Base-by-base conservation (phyloP, 2,797 vertebrate species). In the Harpagifer antarcticus region DNA sequence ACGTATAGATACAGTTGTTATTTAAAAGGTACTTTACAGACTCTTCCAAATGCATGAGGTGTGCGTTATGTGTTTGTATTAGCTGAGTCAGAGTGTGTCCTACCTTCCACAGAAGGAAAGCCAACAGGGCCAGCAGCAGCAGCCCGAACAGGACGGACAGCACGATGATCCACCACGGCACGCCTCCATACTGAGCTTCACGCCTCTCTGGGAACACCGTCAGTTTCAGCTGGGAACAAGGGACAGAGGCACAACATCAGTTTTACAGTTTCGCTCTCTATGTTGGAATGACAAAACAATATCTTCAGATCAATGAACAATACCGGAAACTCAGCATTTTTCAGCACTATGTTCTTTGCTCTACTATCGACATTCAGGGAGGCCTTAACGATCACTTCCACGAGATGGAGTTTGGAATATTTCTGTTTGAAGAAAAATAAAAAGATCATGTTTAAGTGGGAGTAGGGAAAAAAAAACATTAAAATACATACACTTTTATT, bases 51-150 rank as follows among this genome's bases (percentile, higher is more conserved):
- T 16, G 16, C 20, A 33, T 61, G 14, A 27, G 17, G 0, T 62
- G 11, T 16, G n/a, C 20, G 48, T 10, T 52, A 5, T 65, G 12
- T 47, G 43, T 59, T 57, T 67, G 54, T 6, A 16, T 15, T n/a
- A 56, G 68, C 50, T 40, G 44, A 15, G 42, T 27, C 13, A 40
- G 9, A 54, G 20, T 15, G 27, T 61, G 4, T 63, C 95, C 93
- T 93, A 99, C 98, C 97, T 99, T 99, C 97, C 97, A 99, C 5
- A 99, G 93, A 67, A 99, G 90, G 90, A 98, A 97, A 47, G 96
- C 95, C 89, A 99, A 72, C 0, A 99, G 89, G 5, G 89, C 96
- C 88, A 99, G 93, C 94, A 99, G 88, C 79, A 99, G 86, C 71
- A 99, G 95, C 37, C 95, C 96, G n/a, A 97, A 91, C 65, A 99